These are phyloP conservation scores for Cerastis rubricosa DNA, from an alignment of 2,888 invertebrate genomes.

Conservation along the genomic window DNA sequence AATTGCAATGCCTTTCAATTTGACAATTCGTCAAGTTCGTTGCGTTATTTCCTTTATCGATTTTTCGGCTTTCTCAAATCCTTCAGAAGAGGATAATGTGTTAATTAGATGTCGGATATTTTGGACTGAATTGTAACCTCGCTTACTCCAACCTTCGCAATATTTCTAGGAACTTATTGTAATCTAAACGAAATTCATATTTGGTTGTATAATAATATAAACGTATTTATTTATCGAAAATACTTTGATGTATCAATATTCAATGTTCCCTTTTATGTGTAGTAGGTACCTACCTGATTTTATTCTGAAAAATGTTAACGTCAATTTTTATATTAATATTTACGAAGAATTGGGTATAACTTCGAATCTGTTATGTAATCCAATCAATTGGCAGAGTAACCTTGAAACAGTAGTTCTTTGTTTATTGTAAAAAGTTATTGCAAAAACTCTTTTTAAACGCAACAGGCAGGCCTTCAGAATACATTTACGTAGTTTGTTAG, in stretches of 20 bases:
- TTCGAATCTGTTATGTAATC: constrained; percentile 51
- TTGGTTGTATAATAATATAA: neutral
- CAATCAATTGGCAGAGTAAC: constrained; percentile 34
- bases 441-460: neutral
- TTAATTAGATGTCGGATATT: neutral
- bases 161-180: constrained; percentile 7
- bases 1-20: neutral
- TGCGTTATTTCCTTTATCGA: neutral
- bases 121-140: neutral
- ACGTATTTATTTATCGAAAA: neutral
- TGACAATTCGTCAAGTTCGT: neutral
- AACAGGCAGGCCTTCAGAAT: neutral
- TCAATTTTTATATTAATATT: neutral
- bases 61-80: neutral
- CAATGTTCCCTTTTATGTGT: neutral
- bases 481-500: neutral
- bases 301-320: constrained; percentile 11
- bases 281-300: neutral
- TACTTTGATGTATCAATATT: neutral
- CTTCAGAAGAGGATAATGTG: neutral
- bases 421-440: constrained; percentile 12
- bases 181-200: neutral
- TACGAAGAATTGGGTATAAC: constrained; percentile 3
- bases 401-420: constrained; percentile 40
- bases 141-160: neutral